Base-by-base conservation (phyloP, 2,888 invertebrate species). In the Netelia fuscicornis region DNA sequence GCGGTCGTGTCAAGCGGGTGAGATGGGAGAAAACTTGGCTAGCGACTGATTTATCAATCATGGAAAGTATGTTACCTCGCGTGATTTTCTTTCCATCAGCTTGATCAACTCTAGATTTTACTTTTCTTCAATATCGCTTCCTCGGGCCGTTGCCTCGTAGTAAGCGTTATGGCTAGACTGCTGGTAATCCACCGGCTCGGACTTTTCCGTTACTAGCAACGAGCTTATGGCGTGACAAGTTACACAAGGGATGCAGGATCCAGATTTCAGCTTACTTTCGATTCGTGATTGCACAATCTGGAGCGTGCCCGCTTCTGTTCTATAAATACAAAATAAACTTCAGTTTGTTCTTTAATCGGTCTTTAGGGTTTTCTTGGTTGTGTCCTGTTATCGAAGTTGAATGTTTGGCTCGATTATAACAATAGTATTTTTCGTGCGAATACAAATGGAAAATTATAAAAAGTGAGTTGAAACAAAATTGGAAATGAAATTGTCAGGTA, bases 211-310 rank as follows among this genome's bases (percentile, higher is more conserved):
- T 56, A 44, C 65, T 60, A 75, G 64, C 80, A 87, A 87, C 85
- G 84, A 87, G 84, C 81, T 88, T 87, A 72, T 87, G 82, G 87
- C 87, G 88, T 88, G 88, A 20, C 74, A 65, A 76, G 75, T 65
- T 75, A 81, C 52, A 56, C 83, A 52, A 56, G 42, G 54, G 56
- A 80, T 52, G 71, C 70, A 37, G 48, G 71, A 81, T 67, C 64
- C 56, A 79, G 64, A 77, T 79, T 85, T 84, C 37, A n/a, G 44
- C 68, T 13, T n/a, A 2, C 62, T n/a, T 44, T 60, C 25, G 67
- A 67, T 62, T 74, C 84, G 71, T 60, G 62, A 83, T 86, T 81
- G 71, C 54, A 56, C 23, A 58, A 71, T 52, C 54, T 70, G 37
- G 52, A 30, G 76, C 80, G 76, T 76, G 80, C 65, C 72, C 42